Conservation (phyloP, 2,113 vertebrate genomes). For the Hassar affinis region DNA sequence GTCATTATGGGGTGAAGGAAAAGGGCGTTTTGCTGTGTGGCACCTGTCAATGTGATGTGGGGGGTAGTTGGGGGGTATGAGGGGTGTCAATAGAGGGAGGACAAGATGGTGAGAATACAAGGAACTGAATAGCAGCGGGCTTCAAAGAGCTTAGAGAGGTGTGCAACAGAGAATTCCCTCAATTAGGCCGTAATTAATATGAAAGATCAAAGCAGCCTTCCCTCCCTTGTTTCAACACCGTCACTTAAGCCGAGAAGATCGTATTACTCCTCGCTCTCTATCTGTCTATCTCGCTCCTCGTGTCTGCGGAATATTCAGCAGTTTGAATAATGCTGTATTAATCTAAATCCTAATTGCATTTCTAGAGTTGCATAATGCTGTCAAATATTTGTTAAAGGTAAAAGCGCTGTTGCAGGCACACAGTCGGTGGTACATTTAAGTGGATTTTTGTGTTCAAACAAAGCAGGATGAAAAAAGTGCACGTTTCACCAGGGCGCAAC, state of each 20-base stretch:
- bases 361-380: constrained; percentile 31
- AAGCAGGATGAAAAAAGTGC: constrained; percentile 3
- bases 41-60: neutral
- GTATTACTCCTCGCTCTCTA: constrained; percentile 4
- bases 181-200: constrained; percentile 49
- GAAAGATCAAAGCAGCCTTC: constrained; percentile 43
- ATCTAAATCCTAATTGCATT: constrained; percentile 42
- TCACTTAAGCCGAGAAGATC: constrained; percentile 25
- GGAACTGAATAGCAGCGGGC: constrained; percentile 36
- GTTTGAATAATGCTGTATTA: constrained; percentile 41
- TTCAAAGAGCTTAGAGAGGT: constrained; percentile 43
- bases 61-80: neutral
- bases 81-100: neutral
- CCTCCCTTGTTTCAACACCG: constrained; percentile 35
- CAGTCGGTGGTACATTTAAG: constrained; percentile 23
- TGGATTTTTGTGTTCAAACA: constrained; percentile 24
- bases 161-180: constrained; percentile 45
- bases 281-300: constrained; percentile 18
- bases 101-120: constrained; percentile 6
- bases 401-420: constrained; percentile 23
- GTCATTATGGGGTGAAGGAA: neutral
- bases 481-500: constrained; percentile 19
- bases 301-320: constrained; percentile 32
- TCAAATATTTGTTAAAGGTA: constrained; percentile 39
- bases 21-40: neutral